Base-by-base conservation (phyloP, 2,888 invertebrate genomes). In the Tinea semifulvella region DNA sequence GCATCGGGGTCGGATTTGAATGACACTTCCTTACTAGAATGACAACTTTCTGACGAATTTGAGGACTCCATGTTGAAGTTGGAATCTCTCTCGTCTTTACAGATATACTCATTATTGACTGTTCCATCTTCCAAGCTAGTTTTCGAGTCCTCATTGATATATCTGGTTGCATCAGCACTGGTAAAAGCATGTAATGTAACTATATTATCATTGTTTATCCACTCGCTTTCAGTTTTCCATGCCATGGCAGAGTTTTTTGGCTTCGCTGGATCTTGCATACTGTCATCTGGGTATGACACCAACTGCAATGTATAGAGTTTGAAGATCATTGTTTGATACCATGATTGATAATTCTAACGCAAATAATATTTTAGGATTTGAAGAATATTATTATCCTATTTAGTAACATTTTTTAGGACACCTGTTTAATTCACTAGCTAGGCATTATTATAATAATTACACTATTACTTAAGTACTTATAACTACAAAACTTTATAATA, bases 21-120 rank as follows among this genome's bases (percentile, higher is more conserved):
- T 13, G 60, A 56, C 0, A 65, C 56, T 42, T 80, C 80, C 49
- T 77, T 80, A 67, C 75, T 65, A 16, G 80, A 80, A 38, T 80
- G 76, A 56, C 75, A 75, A 49, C 80, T 80, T 50, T 80, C 80
- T 1, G 80, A 80, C 1, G 80, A 80, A 48, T 79, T 80, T 26
- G 80, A 80, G 5, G 76, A 77, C 52, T 80, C 80, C 75, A 80
- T 79, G 53, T 79, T 79, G 53, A 63, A 80, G 53, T 77, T 80
- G 17, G 76, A 64, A 60, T 79, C 79, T 48, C 79, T 69, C 43
- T 77, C 79, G 46, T 79, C 74, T 56, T 77, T 79, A 48, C 69
- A 75, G 65, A 76, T 69, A 51, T 74, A 76, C 47, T 79, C 80
- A 50, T 80, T 80, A 58, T 75, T 79, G 48, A 72, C 62, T 53